Conservation (phyloP, 1,140 invertebrate species). For the Grapholita molesta region DNA sequence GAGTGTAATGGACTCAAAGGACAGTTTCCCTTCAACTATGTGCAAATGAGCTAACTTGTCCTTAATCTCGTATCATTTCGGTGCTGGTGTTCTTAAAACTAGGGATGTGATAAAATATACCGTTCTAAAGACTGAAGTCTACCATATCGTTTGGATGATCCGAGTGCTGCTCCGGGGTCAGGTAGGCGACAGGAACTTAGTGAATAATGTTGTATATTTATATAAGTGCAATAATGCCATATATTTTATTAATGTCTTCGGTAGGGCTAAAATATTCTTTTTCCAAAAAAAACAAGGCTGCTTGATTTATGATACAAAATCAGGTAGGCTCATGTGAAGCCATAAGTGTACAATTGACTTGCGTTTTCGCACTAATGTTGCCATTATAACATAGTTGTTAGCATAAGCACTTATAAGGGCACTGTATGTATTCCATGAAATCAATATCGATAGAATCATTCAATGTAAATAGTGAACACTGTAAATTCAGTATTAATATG, state of each 20-base stretch:
- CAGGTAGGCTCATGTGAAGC: slow-evolving; percentile 24
- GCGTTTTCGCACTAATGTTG: slow-evolving; percentile 40
- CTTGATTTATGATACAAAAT: slow-evolving; percentile 8
- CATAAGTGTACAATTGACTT: slow-evolving; percentile 47
- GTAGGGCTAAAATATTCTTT: not conserved
- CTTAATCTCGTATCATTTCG: not conserved
- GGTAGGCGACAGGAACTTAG: not conserved
- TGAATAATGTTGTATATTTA: not conserved
- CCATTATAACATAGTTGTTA: slow-evolving; percentile 54
- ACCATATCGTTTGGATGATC: not conserved
- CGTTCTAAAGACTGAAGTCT: slow-evolving; percentile 3
- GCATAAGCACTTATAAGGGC: slow-evolving; percentile 32
- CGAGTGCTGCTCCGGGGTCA: not conserved
- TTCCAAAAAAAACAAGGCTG: slow-evolving; percentile 2
- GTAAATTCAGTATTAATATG: slow-evolving; percentile 37
- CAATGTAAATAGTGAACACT: slow-evolving; percentile 48
- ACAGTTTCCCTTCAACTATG: slow-evolving; percentile 90
- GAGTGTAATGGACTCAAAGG: slow-evolving; percentile 83
- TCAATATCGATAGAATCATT: slow-evolving; percentile 32
- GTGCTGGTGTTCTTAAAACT: not conserved
- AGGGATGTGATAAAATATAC: slow-evolving; percentile 5
- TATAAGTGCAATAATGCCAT: slow-evolving; percentile 15
- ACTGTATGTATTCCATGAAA: slow-evolving; percentile 15
- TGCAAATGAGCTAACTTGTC: slow-evolving; percentile 75
- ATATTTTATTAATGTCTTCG: not conserved